Evolutionary conservation across 2,888 invertebrate species (phyloP).

Genomic region (Clunio marinus): DNA sequence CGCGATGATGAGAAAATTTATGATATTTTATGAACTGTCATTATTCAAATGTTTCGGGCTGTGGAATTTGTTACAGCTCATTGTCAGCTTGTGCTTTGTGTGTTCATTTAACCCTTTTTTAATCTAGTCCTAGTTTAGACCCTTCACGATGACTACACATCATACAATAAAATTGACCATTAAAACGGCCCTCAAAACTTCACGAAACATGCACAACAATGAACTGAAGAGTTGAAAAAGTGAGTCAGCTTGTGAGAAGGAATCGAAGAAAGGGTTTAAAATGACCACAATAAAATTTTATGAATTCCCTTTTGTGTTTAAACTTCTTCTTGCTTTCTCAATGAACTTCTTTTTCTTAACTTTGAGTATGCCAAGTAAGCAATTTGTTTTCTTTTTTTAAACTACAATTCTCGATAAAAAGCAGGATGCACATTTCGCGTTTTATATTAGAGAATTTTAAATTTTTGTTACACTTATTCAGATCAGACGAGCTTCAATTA

Average conservation of each 20-base stretch:
- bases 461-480: too few relatives aligned
- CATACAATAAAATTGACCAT: slow-evolving; percentile 22
- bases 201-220: not conserved
- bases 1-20: slow-evolving; percentile 26
- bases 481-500: too few relatives aligned
- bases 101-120: slow-evolving; percentile 27
- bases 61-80: slow-evolving; percentile 31
- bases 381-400: too few relatives aligned
- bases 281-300: slow-evolving; percentile 39
- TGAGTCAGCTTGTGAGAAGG: slow-evolving; percentile 36
- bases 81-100: slow-evolving; percentile 37
- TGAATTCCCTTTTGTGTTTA: not conserved
- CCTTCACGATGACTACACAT: not conserved
- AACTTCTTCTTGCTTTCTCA: slow-evolving; percentile 5
- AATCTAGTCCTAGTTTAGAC: not conserved
- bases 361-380: too few relatives aligned
- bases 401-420: too few relatives aligned
- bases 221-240: not conserved
- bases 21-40: slow-evolving; percentile 28
- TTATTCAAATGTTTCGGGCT: slow-evolving; percentile 27
- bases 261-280: slow-evolving; percentile 27
- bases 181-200: slow-evolving; percentile 26
- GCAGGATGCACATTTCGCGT: too few relatives aligned
- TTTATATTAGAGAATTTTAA: too few relatives aligned
- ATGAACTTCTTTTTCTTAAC: slow-evolving; percentile 29